Evolutionary conservation across 2,888 invertebrate species (phyloP), one percentile per base, ranked within the genome.

Genomic region (Zaprionus obscuricornis): DNA sequence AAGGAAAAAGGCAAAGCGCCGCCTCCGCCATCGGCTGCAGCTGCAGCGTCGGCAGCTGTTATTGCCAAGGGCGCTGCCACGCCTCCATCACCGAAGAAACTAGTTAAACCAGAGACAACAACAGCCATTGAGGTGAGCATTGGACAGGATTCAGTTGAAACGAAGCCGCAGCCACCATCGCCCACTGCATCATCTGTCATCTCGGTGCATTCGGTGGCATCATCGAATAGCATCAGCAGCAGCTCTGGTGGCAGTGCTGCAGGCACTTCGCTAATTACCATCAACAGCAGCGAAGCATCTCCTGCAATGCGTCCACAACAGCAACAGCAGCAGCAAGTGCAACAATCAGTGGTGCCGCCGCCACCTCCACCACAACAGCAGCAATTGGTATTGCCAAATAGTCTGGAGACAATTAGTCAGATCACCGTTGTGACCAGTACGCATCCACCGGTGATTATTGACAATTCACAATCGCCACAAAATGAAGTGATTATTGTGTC

Each of bases 1-100:
- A 95, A 94, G 88, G 95, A 96, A 85, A 96, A 96, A 89, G 96
- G 96, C 59, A 95, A 95, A 57, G 96, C 95, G 34, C 96, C 93
- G 52, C 95, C 96, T 17, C 91, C 91, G 34, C 90, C 91, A 16
- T 62, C 84, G 36, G 45, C 49, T 20, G 27, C 57, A 11, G 43
- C 58, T 7, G 73, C 68, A 18, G 54, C 43, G 2, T 18, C 42
- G 10, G 50, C 50, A 10, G 33, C 54, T 2, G 26, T 24, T 33
- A 37, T 52, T 16, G 18, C 95, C 95, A 7, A 93, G 92, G 56
- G 95, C 95, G 16, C 90, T 90, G 34, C 89, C 88, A 11, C 40
- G 43, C 39, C 42, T 26, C 33, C 57, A 3, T 58, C 63, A 27
- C 42, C 50, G 16, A 77, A 79, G 31, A 65, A 74, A 20, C 31